Percentiles rank a stretch among this genome's conserved stretches.
Conservation (phyloP, 2,113 vertebrate genomes). For the Mixornis gularis region DNA sequence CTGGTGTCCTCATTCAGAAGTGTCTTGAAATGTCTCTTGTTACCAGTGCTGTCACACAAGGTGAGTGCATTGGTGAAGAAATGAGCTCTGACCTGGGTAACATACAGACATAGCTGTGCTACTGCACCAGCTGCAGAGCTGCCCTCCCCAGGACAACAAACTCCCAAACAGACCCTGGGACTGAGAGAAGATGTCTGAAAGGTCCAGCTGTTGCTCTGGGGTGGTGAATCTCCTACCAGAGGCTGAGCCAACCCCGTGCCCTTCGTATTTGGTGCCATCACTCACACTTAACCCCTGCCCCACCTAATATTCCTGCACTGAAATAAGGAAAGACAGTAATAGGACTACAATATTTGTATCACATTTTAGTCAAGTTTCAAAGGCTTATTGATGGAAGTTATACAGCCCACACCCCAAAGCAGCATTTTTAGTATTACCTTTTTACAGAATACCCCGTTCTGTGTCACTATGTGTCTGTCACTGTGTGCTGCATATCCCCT, state of each 20-base stretch:
- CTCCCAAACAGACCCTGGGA: background rate
- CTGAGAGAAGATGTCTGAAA: background rate
- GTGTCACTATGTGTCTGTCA: background rate
- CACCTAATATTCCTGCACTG: background rate
- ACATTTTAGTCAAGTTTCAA: background rate
- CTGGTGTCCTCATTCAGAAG: background rate
- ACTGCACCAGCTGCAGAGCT: background rate
- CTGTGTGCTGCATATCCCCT: background rate
- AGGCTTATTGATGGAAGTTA: background rate
- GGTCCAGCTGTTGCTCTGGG: background rate
- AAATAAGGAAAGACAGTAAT: conserved; percentile 12
- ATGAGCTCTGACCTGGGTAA: background rate
- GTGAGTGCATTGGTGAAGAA: background rate
- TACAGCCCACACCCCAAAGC: background rate
- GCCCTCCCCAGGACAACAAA: background rate
- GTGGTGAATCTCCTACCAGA: background rate
- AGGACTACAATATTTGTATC: background rate
- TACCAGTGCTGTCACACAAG: background rate
- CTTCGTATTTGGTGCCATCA: background rate
- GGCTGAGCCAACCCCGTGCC: background rate
- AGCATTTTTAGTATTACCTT: background rate
- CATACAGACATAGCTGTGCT: background rate
- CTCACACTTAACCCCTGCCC: background rate
- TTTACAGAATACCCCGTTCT: background rate
- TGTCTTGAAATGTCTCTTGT: background rate